phyloP scores from a whole-genome alignment of 2,113 vertebrate genomes.

The Fukomys damarensis region DNA sequence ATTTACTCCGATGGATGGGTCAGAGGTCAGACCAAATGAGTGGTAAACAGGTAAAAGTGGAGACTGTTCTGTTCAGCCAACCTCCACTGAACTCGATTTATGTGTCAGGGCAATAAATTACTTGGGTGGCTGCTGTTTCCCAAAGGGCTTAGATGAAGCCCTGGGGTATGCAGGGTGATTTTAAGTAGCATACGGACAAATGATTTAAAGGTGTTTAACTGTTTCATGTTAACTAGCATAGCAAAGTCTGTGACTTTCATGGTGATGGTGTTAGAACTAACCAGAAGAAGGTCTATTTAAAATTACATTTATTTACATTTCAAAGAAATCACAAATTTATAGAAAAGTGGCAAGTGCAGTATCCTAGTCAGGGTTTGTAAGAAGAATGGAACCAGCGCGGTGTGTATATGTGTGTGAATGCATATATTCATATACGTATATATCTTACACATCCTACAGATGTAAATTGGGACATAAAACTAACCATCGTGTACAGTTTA shows the following conservation, averaged over 20 bases:
- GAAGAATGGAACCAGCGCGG: not conserved
- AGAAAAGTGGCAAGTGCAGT: not conserved
- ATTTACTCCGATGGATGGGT: not conserved
- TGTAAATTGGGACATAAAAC: not conserved
- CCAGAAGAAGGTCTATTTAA: not conserved
- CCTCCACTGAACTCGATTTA: not conserved
- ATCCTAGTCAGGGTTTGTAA: not conserved
- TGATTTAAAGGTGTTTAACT: not conserved
- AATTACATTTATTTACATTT: constrained; percentile 1
- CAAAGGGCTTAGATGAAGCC: not conserved
- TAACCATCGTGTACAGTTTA: not conserved
- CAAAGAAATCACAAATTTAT: not conserved
- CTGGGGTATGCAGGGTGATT: not conserved
- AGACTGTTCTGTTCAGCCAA: not conserved
- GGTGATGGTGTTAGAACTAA: not conserved
- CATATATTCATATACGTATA: not conserved
- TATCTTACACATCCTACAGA: not conserved
- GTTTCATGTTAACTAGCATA: not conserved
- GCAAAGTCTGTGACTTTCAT: not conserved
- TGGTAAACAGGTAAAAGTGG: not conserved
- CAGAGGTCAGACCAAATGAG: not conserved
- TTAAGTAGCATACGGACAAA: not conserved
- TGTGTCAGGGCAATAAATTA: not conserved
- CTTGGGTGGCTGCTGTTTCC: not conserved
- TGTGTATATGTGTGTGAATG: not conserved